These are phyloP conservation scores for Chrysochloris asiatica DNA, from an alignment of 2,113 vertebrate species.

Conservation along the genomic window DNA sequence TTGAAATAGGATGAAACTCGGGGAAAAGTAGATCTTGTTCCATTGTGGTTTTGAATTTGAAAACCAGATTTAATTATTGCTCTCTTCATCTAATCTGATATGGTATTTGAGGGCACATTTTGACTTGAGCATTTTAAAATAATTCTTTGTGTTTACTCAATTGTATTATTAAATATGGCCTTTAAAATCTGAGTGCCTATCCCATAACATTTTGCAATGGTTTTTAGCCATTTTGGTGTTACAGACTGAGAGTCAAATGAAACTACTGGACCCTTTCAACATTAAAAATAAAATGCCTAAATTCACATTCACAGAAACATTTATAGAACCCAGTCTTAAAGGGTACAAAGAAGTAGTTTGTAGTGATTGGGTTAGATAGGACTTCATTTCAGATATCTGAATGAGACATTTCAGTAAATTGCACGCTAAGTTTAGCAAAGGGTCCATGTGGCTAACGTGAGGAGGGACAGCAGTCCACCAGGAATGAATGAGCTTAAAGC, in stretches of 20 bases:
- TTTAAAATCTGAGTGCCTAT: not conserved
- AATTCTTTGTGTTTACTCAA: not conserved
- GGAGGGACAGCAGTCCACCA: no score
- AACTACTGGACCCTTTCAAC: not conserved
- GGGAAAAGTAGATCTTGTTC: not conserved
- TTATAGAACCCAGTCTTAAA: not conserved
- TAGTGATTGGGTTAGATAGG: not conserved
- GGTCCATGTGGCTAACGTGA: not conserved
- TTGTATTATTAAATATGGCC: not conserved
- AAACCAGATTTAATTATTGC: not conserved
- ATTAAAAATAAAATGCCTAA: not conserved
- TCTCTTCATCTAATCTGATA: not conserved
- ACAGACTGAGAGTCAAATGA: not conserved
- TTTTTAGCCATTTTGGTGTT: not conserved
- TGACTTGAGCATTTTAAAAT: constrained; percentile 17
- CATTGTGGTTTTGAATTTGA: not conserved
- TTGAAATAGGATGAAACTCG: not conserved
- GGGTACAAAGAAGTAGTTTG: not conserved
- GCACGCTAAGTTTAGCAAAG: not conserved
- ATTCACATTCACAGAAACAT: not conserved
- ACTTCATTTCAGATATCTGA: not conserved
- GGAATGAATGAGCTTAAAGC: not conserved
- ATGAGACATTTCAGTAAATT: not conserved
- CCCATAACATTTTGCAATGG: not conserved
- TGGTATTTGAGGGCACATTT: not conserved